A percentile compares a stretch with the other conserved stretches of the same genome.
Evolutionary conservation across 2,888 invertebrate genomes (phyloP).

Genomic region (Aethes cnicana): DNA sequence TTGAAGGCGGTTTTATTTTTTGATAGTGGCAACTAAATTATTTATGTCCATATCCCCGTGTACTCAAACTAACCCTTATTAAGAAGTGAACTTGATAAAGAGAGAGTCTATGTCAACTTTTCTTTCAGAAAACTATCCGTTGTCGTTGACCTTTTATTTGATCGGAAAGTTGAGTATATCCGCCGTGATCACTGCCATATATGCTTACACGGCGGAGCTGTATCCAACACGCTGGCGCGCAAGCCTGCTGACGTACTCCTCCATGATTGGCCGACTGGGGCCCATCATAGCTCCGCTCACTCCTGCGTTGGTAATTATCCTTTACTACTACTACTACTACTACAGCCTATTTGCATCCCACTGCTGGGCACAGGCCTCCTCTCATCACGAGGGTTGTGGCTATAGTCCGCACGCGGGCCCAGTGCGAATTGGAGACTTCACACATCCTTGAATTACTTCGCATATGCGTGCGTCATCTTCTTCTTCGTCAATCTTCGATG

Average conservation of each 20-base stretch:
- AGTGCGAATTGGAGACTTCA: no score
- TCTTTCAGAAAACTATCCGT: neutral
- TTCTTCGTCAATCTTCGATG: no score
- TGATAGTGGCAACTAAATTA: no score
- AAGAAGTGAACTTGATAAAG: neutral
- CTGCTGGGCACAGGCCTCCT: no score
- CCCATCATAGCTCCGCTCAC: constrained; percentile 84
- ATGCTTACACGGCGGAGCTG: constrained; percentile 83
- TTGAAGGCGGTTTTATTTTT: no score
- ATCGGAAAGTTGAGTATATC: constrained; percentile 81
- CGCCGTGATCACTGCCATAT: constrained; percentile 78
- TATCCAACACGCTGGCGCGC: constrained; percentile 83
- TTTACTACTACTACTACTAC: neutral
- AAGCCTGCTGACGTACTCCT: constrained; percentile 80
- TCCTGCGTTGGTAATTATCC: constrained; percentile 69
- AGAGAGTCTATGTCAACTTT: no score
- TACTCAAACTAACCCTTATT: neutral
- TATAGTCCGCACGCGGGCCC: no score
- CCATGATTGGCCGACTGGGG: constrained; percentile 83
- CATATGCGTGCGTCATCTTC: no score
- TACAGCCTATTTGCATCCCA: neutral
- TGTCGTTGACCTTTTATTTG: constrained; percentile 67
- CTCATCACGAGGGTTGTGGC: no score
- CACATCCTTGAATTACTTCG: no score
- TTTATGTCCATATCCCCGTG: neutral